Evolutionary conservation across 2,113 vertebrate species (phyloP).

Genomic region (Tragelaphus buxtoni): DNA sequence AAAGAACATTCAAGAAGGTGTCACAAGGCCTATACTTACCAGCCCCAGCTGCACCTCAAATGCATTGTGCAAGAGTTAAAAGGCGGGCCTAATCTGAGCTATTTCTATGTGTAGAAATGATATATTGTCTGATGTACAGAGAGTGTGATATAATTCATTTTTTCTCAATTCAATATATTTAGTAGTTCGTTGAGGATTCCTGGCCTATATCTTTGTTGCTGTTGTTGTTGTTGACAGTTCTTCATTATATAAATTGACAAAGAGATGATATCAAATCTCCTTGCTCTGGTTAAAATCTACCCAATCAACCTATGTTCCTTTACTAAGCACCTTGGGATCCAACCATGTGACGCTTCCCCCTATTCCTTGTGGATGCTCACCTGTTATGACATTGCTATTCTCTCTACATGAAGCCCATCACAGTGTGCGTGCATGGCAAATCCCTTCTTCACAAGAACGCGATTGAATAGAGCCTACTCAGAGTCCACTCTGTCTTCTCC

Average conservation of each 20-base stretch:
- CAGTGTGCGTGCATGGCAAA: not conserved
- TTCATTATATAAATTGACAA: not conserved
- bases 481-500: not conserved
- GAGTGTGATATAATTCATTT: slow-evolving; percentile 16
- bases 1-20: slow-evolving; percentile 39
- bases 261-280: not conserved
- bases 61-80: slow-evolving; percentile 27
- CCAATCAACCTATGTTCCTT: not conserved
- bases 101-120: slow-evolving; percentile 49
- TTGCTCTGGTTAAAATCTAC: not conserved
- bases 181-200: not conserved
- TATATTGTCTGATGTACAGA: slow-evolving; percentile 16
- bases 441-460: not conserved
- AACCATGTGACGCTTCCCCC: not conserved
- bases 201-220: not conserved
- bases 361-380: not conserved
- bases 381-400: not conserved
- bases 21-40: slow-evolving; percentile 36
- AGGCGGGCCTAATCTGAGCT: slow-evolving; percentile 7
- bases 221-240: not conserved
- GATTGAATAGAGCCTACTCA: not conserved
- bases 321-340: not conserved
- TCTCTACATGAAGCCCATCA: not conserved
- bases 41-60: slow-evolving; percentile 22
- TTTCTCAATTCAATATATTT: slow-evolving; percentile 33